Percentiles rank a stretch among this genome's conserved stretches.
phyloP scores from a whole-genome alignment of 2,888 invertebrate species.

The Andrena praecox region DNA sequence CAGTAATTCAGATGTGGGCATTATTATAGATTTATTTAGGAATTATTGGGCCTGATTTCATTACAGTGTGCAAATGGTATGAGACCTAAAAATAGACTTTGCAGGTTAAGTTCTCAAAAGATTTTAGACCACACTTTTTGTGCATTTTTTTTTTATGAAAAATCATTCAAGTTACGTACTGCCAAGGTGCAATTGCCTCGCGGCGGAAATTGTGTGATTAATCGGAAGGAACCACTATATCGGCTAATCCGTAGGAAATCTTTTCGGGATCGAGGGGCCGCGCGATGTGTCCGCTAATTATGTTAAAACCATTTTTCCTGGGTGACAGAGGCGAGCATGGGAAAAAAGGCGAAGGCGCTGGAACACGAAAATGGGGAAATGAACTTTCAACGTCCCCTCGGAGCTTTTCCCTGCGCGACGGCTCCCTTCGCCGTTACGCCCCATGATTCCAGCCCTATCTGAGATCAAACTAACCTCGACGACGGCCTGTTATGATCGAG shows the following conservation, averaged over 20 bases:
- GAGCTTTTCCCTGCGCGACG: slow-evolving; percentile 30
- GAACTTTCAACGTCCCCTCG: slow-evolving; percentile 69
- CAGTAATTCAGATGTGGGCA: too few relatives aligned
- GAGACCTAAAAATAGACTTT: too few relatives aligned
- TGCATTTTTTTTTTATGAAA: too few relatives aligned
- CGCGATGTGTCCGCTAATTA: slow-evolving; percentile 33
- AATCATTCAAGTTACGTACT: too few relatives aligned
- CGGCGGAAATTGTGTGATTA: too few relatives aligned
- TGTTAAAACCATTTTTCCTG: neutral
- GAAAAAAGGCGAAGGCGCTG: slow-evolving; percentile 65
- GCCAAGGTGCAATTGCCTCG: too few relatives aligned
- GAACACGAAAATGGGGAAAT: slow-evolving; percentile 79
- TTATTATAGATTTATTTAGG: too few relatives aligned
- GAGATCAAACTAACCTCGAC: slow-evolving; percentile 50
- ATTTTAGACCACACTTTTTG: too few relatives aligned
- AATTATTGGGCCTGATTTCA: too few relatives aligned
- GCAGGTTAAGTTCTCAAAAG: too few relatives aligned
- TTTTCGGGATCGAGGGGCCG: neutral
- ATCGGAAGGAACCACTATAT: neutral
- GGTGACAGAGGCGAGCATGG: neutral
- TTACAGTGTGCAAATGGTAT: too few relatives aligned
- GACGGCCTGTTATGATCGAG: slow-evolving; percentile 51
- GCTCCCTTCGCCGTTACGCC: slow-evolving; percentile 53
- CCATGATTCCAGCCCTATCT: slow-evolving; percentile 52
- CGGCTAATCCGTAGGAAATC: neutral